Evolutionary conservation across 1,140 invertebrate genomes (phyloP), one percentile per base, ranked within the genome.

Genomic region (Cyphomyrmex costatus): DNA sequence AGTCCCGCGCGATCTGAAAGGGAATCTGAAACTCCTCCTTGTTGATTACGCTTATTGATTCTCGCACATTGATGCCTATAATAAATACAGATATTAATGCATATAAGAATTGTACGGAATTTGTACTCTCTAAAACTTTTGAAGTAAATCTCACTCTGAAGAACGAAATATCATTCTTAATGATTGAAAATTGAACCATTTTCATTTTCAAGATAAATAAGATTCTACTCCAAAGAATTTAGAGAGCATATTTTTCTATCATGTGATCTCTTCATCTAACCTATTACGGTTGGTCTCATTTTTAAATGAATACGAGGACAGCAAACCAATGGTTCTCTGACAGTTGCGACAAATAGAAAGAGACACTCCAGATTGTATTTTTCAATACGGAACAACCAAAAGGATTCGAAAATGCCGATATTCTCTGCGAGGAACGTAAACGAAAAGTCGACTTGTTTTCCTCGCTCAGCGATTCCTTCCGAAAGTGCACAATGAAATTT

Each of bases 371-470:
- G 58, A 71, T 94, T 88, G 76, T 95, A 94, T 88, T 93, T 91
- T 2, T 92, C 84, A 73, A 95, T 94, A n/a, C 80, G 86, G 65
- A 95, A 95, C 56, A 91, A 86, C 92, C 95, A 96, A 78, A 94
- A 94, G 19, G 93, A 93, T 91, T 95, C 94, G 56, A 93, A 95
- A 16, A 84, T 92, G 71, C 95, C 95, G 21, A 92, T 66, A 19
- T 92, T 71, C 30, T 93, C 91, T 7, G 95, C 92, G 10, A 93
- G 79, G 56, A 95, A 95, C 65, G 86, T 93, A 87, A 95, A 95
- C 10, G 68, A 46, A 14, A 94, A 88, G 46, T 92, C 88, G 2
- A 86, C 89, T 63, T 90, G 92, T 88, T 93, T 93, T 6, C 93
- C 93, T 70, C 91, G 91, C 86, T 92, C 84, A 2, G 94, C 92